Conservation (phyloP, 2,888 invertebrate species). For the Hipparchia semele region DNA sequence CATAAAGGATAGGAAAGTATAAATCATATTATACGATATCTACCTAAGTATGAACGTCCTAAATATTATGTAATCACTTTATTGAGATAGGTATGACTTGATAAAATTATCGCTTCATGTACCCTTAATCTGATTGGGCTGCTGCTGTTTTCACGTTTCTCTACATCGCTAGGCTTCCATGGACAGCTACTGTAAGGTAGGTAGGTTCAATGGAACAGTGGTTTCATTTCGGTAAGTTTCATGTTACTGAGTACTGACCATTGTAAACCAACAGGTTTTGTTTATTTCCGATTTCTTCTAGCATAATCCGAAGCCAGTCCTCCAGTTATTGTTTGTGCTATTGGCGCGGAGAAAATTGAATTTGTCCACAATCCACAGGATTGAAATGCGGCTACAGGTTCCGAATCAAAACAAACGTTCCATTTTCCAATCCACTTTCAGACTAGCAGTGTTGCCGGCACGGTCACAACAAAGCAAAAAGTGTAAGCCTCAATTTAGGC, state of each 20-base stretch:
- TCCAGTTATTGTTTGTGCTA: conserved; percentile 63
- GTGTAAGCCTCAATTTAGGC: conserved; percentile 31
- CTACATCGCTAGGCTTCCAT: no score
- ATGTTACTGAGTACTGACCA: background rate
- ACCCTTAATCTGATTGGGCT: no score
- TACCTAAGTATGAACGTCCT: no score
- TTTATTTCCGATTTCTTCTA: conserved; percentile 29
- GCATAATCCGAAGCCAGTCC: conserved; percentile 34
- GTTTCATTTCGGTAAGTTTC: background rate
- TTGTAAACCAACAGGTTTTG: conserved; percentile 13
- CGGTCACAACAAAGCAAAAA: conserved; percentile 45
- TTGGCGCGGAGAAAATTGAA: conserved; percentile 76
- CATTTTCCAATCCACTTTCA: conserved; percentile 66
- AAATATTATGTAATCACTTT: no score
- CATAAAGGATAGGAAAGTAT: no score
- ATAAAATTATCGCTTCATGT: no score
- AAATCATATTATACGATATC: no score
- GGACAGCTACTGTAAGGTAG: no score
- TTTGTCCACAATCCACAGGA: conserved; percentile 75
- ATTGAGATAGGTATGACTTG: no score
- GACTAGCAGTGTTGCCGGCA: conserved; percentile 45
- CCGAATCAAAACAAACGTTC: conserved; percentile 67
- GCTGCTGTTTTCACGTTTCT: no score
- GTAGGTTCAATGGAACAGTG: background rate
- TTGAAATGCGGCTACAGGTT: conserved; percentile 60